Evolutionary conservation across 2,888 invertebrate species (phyloP).

Genomic region (Halocaridina rubra): DNA sequence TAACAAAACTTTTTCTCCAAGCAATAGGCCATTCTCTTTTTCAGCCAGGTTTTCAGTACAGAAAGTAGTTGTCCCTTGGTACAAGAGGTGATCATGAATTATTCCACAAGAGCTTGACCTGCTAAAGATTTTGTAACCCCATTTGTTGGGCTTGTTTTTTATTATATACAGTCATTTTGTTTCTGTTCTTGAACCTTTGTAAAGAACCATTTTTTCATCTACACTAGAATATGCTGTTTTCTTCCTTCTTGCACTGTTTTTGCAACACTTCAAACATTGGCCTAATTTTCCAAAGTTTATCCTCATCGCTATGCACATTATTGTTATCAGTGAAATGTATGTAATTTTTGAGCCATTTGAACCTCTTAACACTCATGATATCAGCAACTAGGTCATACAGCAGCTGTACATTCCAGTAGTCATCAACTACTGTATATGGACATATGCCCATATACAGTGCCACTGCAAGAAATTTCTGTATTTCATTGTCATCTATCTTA

Average conservation of each 20-base stretch:
- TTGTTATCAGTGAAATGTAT: slow-evolving; percentile 1
- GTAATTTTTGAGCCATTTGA: not conserved
- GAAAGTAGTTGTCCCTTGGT: no score
- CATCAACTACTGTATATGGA: not conserved
- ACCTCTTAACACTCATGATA: slow-evolving; percentile 6
- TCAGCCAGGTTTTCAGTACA: no score
- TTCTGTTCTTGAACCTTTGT: not conserved
- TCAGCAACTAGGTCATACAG: not conserved
- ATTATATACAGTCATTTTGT: not conserved
- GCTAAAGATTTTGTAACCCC: not conserved
- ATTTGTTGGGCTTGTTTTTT: slow-evolving; percentile 8
- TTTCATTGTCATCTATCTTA: not conserved
- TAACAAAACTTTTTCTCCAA: slow-evolving; percentile 11
- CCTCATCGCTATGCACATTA: not conserved
- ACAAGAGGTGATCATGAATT: no score
- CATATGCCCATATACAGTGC: slow-evolving; percentile 3
- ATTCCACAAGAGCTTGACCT: no score
- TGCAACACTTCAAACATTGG: slow-evolving; percentile 6
- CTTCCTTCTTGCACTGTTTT: not conserved
- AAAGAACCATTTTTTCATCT: no score
- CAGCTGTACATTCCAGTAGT: slow-evolving; percentile 10
- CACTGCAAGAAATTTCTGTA: not conserved
- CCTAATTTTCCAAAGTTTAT: not conserved
- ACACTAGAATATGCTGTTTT: not conserved
- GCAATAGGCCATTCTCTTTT: not conserved